Conservation (phyloP, 2,113 vertebrate species). For the Illadopsis cleaveri region DNA sequence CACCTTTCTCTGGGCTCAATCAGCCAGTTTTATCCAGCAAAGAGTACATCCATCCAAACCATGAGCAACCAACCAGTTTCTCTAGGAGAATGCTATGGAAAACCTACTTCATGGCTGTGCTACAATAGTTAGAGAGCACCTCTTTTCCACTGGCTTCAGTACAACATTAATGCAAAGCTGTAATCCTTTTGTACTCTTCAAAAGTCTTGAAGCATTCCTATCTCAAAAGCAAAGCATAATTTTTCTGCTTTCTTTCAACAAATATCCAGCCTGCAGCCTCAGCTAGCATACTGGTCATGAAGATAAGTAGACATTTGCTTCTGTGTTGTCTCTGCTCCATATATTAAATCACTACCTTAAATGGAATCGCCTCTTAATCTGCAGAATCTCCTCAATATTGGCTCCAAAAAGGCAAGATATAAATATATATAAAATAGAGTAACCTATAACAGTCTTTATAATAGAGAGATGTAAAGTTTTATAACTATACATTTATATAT, state of each 20-base stretch:
- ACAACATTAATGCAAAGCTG: not conserved
- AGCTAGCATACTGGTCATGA: not conserved
- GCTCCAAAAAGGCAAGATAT: not conserved
- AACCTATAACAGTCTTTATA: too few species aligned
- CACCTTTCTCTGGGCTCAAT: not conserved
- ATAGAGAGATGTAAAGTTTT: not conserved
- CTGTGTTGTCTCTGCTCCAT: not conserved
- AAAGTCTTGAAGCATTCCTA: not conserved
- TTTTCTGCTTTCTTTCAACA: not conserved
- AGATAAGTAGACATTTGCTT: not conserved
- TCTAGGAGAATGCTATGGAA: not conserved
- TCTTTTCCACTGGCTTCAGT: not conserved
- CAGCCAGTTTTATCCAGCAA: not conserved
- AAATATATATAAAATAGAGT: not conserved
- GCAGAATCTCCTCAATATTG: not conserved
- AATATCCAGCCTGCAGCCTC: not conserved
- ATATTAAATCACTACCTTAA: not conserved
- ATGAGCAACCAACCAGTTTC: not conserved
- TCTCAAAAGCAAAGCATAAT: not conserved
- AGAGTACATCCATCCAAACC: not conserved
- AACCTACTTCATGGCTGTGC: not conserved
- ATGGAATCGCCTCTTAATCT: not conserved
- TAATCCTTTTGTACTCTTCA: not conserved
- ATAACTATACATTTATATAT: not conserved
- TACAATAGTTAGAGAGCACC: not conserved